Evolutionary conservation across 2,888 invertebrate genomes (phyloP).

Genomic region (Drosophila differens): DNA sequence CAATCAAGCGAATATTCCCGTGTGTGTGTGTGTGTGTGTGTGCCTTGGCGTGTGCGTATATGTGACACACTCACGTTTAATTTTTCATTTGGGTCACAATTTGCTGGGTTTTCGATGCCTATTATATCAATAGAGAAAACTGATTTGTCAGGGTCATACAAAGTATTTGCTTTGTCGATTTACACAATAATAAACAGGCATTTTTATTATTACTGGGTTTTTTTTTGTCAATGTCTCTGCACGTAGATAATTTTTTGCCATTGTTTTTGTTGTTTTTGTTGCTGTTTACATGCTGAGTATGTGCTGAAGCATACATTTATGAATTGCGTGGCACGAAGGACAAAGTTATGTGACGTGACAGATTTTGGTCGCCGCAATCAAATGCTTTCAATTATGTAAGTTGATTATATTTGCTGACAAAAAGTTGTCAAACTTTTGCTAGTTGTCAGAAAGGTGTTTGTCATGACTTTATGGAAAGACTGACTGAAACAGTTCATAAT

Average conservation of each 20-base stretch:
- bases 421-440: slow-evolving; percentile 44
- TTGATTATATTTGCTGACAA: slow-evolving; percentile 54
- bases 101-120: slow-evolving; percentile 53
- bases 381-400: slow-evolving; percentile 64
- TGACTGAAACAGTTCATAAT: not conserved
- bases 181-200: slow-evolving; percentile 60
- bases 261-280: slow-evolving; percentile 6
- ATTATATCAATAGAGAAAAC: slow-evolving; percentile 71
- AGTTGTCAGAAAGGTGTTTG: slow-evolving; percentile 30
- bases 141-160: slow-evolving; percentile 73
- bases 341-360: slow-evolving; percentile 69
- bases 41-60: not conserved
- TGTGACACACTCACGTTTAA: slow-evolving; percentile 28
- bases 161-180: slow-evolving; percentile 62
- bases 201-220: slow-evolving; percentile 19
- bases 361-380: slow-evolving; percentile 46
- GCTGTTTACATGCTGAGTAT: slow-evolving; percentile 7
- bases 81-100: slow-evolving; percentile 41
- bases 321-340: slow-evolving; percentile 15
- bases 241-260: slow-evolving; percentile 8
- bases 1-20: slow-evolving; percentile 36
- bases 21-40: not conserved
- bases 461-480: not conserved
- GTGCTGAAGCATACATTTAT: slow-evolving; percentile 17
- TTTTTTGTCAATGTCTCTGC: slow-evolving; percentile 26